Conservation (phyloP, 2,113 vertebrate species). For the Sula dactylatra region DNA sequence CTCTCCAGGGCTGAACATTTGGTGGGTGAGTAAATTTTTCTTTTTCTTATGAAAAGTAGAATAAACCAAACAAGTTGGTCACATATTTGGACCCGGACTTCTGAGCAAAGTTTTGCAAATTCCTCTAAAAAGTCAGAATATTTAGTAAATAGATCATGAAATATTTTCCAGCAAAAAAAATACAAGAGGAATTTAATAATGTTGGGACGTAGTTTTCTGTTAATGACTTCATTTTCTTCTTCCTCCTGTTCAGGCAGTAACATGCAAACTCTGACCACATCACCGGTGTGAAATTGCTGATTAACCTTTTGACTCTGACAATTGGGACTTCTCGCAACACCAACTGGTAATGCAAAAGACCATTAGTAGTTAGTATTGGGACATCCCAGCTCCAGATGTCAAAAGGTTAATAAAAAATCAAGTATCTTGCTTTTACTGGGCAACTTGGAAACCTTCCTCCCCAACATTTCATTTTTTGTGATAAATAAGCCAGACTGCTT, state of each 20-base stretch:
- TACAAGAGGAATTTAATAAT: not conserved
- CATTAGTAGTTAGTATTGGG: slow-evolving; percentile 60
- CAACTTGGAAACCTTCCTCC: slow-evolving; percentile 22
- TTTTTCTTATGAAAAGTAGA: not conserved
- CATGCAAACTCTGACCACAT: slow-evolving; percentile 31
- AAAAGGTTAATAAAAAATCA: slow-evolving; percentile 74
- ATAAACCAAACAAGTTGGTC: not conserved
- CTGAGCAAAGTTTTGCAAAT: not conserved
- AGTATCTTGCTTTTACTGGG: slow-evolving; percentile 56
- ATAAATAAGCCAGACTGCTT: slow-evolving; percentile 29
- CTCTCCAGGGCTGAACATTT: not conserved
- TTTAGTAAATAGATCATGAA: not conserved
- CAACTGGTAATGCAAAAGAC: slow-evolving; percentile 62
- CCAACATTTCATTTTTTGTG: slow-evolving; percentile 28
- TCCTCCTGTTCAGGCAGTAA: slow-evolving; percentile 4
- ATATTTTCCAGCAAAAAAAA: not conserved
- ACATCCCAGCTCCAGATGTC: slow-evolving; percentile 50
- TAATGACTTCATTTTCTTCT: slow-evolving; percentile 5
- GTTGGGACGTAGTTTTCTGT: not conserved
- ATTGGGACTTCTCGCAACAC: slow-evolving; percentile 37
- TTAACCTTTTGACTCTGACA: slow-evolving; percentile 65
- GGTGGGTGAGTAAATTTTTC: not conserved
- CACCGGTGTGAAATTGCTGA: slow-evolving; percentile 63
- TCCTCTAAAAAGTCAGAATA: not conserved
- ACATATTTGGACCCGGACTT: not conserved